Evolutionary conservation across 2,113 vertebrate genomes (phyloP).

Genomic region (Rhynchopsitta pachyrhyncha): DNA sequence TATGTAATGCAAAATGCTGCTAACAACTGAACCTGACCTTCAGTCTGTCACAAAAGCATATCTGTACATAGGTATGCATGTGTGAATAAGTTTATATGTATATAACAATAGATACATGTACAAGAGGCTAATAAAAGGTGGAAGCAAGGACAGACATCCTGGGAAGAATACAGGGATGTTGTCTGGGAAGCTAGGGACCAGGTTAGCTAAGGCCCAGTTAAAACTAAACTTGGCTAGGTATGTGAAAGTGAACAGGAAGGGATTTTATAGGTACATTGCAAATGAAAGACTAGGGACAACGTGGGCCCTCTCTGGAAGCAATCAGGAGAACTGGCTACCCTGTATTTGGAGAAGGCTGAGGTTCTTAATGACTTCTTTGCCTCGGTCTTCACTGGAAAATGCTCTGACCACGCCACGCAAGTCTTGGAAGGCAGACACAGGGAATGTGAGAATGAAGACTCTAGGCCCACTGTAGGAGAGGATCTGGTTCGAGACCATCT

Average conservation of each 20-base stretch:
- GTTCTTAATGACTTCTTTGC: neutral
- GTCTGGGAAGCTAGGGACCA: neutral
- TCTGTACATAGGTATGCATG: neutral
- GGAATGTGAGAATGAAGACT: too few relatives aligned
- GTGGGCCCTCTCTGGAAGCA: neutral
- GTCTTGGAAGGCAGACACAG: too few relatives aligned
- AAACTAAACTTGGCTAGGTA: neutral
- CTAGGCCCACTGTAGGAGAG: too few relatives aligned
- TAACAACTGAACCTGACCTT: neutral
- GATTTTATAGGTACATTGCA: neutral
- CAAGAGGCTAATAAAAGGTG: neutral
- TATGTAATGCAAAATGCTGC: constrained; percentile 24
- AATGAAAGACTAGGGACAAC: neutral
- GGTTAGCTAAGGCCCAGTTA: neutral
- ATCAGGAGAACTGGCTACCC: neutral
- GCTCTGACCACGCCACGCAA: too few relatives aligned
- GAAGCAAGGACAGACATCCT: neutral
- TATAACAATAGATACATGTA: neutral
- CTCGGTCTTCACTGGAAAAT: too few relatives aligned
- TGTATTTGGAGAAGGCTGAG: neutral
- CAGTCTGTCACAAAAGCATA: neutral
- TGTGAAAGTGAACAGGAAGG: neutral
- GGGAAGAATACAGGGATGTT: neutral
- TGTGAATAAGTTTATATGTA: neutral
- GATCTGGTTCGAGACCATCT: too few relatives aligned